phyloP scores from a whole-genome alignment of 2,797 vertebrate species.

The Megalops cyprinoides region DNA sequence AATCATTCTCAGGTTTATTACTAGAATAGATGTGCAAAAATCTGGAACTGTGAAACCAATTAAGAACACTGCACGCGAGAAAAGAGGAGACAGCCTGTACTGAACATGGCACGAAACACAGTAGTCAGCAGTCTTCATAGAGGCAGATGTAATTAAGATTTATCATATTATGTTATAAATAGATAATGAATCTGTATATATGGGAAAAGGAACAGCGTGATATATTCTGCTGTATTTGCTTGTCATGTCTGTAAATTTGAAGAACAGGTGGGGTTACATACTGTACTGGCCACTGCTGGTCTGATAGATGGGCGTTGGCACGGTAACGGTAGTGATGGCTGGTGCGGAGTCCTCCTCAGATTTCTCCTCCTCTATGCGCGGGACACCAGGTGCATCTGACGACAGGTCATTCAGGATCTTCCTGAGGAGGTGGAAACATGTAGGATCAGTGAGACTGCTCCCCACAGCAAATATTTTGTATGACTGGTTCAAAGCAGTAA shows the following conservation, averaged over 20 bases:
- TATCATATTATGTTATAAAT: too few relatives aligned
- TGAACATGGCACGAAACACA: background rate
- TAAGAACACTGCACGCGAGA: background rate
- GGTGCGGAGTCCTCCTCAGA: conserved; percentile 93
- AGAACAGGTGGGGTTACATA: conserved; percentile 68
- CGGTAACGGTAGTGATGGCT: conserved; percentile 94
- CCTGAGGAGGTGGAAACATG: conserved; percentile 63
- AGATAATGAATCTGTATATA: too few relatives aligned
- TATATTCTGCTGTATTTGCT: too few relatives aligned
- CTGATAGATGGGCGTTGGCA: conserved; percentile 98
- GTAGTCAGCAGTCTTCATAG: background rate
- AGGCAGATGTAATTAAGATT: too few relatives aligned
- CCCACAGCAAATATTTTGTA: too few relatives aligned
- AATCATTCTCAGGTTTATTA: too few relatives aligned
- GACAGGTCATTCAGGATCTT: conserved; percentile 99
- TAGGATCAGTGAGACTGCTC: background rate
- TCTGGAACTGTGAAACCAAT: background rate
- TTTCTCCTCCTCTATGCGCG: conserved; percentile 97
- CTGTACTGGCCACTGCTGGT: conserved; percentile 99
- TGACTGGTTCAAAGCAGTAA: too few relatives aligned
- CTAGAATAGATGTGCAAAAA: background rate
- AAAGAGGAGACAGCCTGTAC: background rate
- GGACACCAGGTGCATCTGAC: conserved; percentile 91
- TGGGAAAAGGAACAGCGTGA: too few relatives aligned
- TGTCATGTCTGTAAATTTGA: background rate